Evolutionary conservation across 2,113 vertebrate genomes (phyloP).

Genomic region (Eudorcas thomsonii): DNA sequence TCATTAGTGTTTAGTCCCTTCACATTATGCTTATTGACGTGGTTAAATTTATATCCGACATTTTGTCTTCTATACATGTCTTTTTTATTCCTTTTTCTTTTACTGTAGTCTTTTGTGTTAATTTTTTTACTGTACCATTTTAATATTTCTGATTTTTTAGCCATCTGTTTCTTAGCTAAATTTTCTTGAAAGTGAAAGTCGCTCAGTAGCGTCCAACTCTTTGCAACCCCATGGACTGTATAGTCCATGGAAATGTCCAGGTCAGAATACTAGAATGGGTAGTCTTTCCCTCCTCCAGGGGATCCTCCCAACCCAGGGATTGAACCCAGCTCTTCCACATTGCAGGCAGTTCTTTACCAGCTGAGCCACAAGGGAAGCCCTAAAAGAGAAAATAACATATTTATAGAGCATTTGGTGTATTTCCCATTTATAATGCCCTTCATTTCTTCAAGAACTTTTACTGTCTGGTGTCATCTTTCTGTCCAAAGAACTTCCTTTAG

Average conservation of each 20-base stretch:
- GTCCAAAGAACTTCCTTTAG: neutral
- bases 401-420: neutral
- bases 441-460: neutral
- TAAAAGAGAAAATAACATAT: neutral
- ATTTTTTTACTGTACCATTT: neutral
- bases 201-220: rapidly evolving
- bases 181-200: neutral
- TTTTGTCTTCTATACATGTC: neutral
- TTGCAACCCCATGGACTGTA: neutral
- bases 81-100: neutral
- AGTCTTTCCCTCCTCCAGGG: neutral
- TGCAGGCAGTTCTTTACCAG: neutral
- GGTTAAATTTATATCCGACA: neutral
- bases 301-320: neutral
- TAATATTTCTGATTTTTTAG: neutral
- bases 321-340: neutral
- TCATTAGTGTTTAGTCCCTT: neutral
- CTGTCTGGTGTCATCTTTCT: neutral
- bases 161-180: neutral
- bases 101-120: neutral
- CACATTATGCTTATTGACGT: neutral
- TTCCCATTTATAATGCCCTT: neutral
- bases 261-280: neutral
- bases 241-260: neutral
- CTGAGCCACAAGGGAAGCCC: neutral